Percentiles rank a stretch among this genome's conserved stretches.
These are phyloP conservation scores for Chaenodraco wilsoni DNA, from an alignment of 2,797 vertebrate species.

Conservation along the genomic window DNA sequence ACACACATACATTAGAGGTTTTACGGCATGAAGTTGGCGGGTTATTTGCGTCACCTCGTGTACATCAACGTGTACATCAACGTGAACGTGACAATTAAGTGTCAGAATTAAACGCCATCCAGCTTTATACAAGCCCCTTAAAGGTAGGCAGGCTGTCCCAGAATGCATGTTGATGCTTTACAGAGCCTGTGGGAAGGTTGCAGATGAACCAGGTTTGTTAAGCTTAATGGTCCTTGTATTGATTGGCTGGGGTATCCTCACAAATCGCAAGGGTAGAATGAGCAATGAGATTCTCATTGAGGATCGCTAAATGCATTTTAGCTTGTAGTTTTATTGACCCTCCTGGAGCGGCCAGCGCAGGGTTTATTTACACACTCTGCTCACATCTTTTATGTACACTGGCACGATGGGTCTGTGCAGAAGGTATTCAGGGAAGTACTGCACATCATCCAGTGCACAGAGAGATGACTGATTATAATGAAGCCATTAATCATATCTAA, in stretches of 20 bases:
- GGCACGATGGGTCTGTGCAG: conserved; percentile 52
- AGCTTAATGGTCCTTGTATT: conserved; percentile 84
- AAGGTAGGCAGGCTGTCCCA: conserved; percentile 44
- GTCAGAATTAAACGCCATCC: conserved; percentile 24
- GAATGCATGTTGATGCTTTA: conserved; percentile 49
- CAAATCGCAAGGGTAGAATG: conserved; percentile 69
- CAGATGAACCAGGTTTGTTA: conserved; percentile 80
- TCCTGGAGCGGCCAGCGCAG: conserved; percentile 48
- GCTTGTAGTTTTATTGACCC: conserved; percentile 78
- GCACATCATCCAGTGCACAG: conserved; percentile 17
- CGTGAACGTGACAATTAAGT: conserved; percentile 11
- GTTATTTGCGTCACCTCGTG: conserved; percentile 23
- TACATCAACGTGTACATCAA: neutral
- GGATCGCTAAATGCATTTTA: conserved; percentile 74
- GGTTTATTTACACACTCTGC: conserved; percentile 74
- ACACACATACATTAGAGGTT: conserved; percentile 8
- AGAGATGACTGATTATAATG: conserved; percentile 38
- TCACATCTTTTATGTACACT: conserved; percentile 65
- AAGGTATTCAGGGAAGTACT: conserved; percentile 34
- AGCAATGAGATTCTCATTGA: conserved; percentile 73
- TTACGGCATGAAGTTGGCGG: conserved; percentile 2
- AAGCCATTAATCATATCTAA: conserved; percentile 35
- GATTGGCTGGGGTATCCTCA: conserved; percentile 76
- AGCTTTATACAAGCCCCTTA: conserved; percentile 25
- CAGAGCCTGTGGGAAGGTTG: conserved; percentile 67